Conservation (phyloP, 2,113 vertebrate genomes). For the Megaceryle maxima region DNA sequence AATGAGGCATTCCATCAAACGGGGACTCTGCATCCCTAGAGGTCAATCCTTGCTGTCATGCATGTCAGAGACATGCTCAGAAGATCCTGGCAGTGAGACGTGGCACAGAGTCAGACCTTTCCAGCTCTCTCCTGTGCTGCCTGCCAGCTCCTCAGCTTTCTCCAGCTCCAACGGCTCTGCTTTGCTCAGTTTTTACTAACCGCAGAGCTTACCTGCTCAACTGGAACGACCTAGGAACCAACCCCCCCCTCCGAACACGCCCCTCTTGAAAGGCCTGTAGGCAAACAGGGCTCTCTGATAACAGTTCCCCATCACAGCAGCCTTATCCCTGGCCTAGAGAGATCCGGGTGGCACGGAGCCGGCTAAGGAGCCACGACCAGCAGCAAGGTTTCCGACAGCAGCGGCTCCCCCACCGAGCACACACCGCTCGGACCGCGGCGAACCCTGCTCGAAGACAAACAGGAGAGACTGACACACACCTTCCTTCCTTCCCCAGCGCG, state of each 20-base stretch:
- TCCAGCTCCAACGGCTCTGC: neutral
- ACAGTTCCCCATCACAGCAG: fast-evolving
- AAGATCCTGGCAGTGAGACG: fast-evolving
- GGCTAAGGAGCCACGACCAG: fast-evolving
- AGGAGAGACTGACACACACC: fast-evolving
- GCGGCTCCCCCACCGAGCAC: fast-evolving
- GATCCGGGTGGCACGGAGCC: fast-evolving
- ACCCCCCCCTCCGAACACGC: too few relatives aligned
- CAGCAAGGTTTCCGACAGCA: fast-evolving
- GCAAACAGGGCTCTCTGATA: fast-evolving
- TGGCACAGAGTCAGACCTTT: fast-evolving
- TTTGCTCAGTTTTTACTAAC: too few relatives aligned
- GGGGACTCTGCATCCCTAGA: fast-evolving
- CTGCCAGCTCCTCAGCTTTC: neutral
- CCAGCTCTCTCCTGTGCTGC: neutral
- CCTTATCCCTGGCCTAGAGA: fast-evolving
- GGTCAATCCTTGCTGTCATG: neutral
- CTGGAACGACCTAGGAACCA: neutral
- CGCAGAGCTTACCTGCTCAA: neutral
- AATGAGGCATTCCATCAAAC: neutral
- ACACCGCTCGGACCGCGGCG: fast-evolving
- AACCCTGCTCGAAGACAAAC: fast-evolving
- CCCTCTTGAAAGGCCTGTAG: fast-evolving
- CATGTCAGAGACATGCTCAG: fast-evolving
- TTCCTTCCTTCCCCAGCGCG: fast-evolving